Evolutionary conservation across 2,888 invertebrate genomes (phyloP), one percentile per base, ranked within the genome.

Genomic region (Cantharis flavilabris): DNA sequence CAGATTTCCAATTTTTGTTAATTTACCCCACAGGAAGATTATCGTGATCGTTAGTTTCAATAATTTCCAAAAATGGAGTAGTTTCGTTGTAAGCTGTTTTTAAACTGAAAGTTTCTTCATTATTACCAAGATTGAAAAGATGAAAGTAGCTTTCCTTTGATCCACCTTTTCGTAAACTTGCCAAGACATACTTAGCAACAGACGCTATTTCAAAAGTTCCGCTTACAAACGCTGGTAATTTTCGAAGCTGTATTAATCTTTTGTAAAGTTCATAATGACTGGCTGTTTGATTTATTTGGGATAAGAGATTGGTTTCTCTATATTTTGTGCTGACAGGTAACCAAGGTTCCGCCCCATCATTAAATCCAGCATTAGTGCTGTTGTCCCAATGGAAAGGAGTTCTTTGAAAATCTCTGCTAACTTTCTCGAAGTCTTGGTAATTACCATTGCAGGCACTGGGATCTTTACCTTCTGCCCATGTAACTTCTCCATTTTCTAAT

Each of bases 241-340:
- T 23, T n/a, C 65, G 65, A 20, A 65, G 65, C n/a, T 3, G 13
- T 13, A 65, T 7, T 65, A 65, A n/a, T n/a, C 23, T 65, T 65
- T 23, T 65, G 4, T 94, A 95, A 1, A 94, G 87, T 73, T 91
- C 91, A 71, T 92, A 91, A 81, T 93, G 93, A 49, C 93, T 93
- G 9, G 87, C 87, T 0, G 86, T 84, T 0, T 83, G 85, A 7
- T 70, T 62, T 0, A 77, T 77, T 84, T 94, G 91, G 0, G 85
- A 84, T 71, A 89, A 89, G 11, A 95, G 89, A 84, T 95, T 95
- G 0, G 93, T 83, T 0, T 84, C 85, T 71, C 87, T 84, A 83
- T 92, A 94, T 71, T 93, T 92, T 0, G 88, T 87, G 79, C 94
- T 90, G 3, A 95, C 92, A 0, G 94, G 94, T 7, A 95, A 85